Conservation (phyloP, 2,888 invertebrate species). For the Cerastoderma edule region DNA sequence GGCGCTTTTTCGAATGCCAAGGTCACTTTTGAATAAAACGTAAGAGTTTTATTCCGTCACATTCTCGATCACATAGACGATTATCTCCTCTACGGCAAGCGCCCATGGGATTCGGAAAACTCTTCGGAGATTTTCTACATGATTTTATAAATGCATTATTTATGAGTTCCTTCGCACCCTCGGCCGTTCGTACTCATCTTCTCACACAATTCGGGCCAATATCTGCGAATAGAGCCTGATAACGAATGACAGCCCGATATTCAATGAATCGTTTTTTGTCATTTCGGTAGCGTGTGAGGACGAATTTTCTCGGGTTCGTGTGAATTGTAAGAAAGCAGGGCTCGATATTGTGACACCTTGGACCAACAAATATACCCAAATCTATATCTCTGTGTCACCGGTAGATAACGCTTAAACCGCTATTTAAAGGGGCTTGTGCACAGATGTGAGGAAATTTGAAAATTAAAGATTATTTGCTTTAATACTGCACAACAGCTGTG, state of each 20-base stretch:
- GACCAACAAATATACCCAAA: conserved; percentile 13
- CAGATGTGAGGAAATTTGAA: too few species aligned
- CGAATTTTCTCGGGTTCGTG: not conserved
- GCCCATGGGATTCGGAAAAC: not conserved
- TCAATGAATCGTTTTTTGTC: conserved; percentile 31
- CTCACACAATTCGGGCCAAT: conserved; percentile 43
- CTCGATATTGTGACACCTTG: conserved; percentile 17
- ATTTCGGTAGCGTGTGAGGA: conserved; percentile 19
- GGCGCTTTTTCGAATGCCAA: not conserved
- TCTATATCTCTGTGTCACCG: not conserved
- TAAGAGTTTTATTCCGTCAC: not conserved
- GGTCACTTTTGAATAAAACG: not conserved
- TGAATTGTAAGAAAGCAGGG: not conserved
- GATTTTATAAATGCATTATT: conserved; percentile 48
- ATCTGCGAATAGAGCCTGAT: conserved; percentile 40
- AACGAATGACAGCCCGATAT: conserved; percentile 45
- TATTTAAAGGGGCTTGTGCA: too few species aligned
- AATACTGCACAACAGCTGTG: too few species aligned
- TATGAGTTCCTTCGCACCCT: conserved; percentile 42
- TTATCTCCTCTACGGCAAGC: not conserved
- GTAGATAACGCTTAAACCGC: not conserved
- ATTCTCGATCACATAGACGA: not conserved
- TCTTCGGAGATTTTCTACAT: conserved; percentile 29
- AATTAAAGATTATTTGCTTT: too few species aligned
- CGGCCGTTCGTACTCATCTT: conserved; percentile 24